Base-by-base conservation (phyloP, 1,140 invertebrate genomes). In the Halesus radiatus region DNA sequence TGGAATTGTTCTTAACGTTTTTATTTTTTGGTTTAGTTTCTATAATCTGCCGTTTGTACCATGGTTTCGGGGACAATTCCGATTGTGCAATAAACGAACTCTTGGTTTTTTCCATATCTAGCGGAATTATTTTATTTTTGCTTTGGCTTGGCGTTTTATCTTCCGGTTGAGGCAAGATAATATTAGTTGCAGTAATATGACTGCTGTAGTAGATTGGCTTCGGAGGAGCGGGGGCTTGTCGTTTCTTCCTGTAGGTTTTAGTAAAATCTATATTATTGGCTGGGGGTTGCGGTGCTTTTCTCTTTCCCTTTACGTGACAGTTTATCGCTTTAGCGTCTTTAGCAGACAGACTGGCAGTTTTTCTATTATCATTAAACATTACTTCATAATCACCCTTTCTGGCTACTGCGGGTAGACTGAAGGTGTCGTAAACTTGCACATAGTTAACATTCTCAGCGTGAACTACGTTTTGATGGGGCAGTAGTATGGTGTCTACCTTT, bases 291-390 rank as follows among this genome's bases (percentile, higher is more conserved):
- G 94, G 94, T 2, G 94, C 94, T 84, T 91, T 91, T 52, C 94
- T 87, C 84, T 95, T 95, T 15, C 94, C 94, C 81, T 93, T 94
- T 0, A 95, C 94, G 86, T 95, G 93, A 3, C 85, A 88, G 85
- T 86, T 90, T 58, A 84, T 90, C 79, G 86, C 87, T 85, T 83
- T 86, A 66, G 84, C 89, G 84, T 85, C 88, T 85, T 87, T 90
- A 56, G 85, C 88, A 32, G 86, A 89, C 85, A 92, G 92, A 85
- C 92, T 93, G 3, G 89, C 86, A 10, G 91, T 91, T 80, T 90
- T 86, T 79, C 89, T 86, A 78, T 87, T 84, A 76, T 88, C 85
- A 70, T 88, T 85, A 78, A 85, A 84, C 83, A 86, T 60, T 78
- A 80, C 75, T 83, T 85, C 79, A 84, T 84, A 85, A 50, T 82